Evolutionary conservation across 2,888 invertebrate genomes (phyloP).

Genomic region (Sarcophaga variegata): DNA sequence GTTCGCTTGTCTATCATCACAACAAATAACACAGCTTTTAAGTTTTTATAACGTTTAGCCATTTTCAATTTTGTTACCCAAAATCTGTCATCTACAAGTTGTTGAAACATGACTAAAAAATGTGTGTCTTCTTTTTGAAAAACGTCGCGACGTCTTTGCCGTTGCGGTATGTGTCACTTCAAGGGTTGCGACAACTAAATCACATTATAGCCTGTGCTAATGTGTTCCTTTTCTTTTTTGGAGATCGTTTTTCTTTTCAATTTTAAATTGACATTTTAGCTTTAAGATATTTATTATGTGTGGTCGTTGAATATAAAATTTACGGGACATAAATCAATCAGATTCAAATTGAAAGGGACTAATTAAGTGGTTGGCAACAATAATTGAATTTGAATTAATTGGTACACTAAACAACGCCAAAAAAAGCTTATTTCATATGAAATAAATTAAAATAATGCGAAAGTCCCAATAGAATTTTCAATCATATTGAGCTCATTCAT

Average conservation of each 20-base stretch:
- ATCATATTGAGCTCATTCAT: no score
- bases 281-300: constrained; percentile 79
- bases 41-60: background rate
- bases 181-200: constrained; percentile 60
- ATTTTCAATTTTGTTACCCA: background rate
- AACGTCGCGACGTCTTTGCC: constrained; percentile 3
- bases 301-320: constrained; percentile 80
- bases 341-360: constrained; percentile 65
- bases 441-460: no score
- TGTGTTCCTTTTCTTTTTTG: constrained; percentile 29
- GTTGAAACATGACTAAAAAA: background rate
- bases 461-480: no score
- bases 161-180: constrained; percentile 54
- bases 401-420: background rate
- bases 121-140: background rate
- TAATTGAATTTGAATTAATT: constrained; percentile 38
- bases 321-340: constrained; percentile 76
- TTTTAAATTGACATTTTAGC: constrained; percentile 70
- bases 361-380: constrained; percentile 61
- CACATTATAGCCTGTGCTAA: constrained; percentile 66
- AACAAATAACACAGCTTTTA: constrained; percentile 29
- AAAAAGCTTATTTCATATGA: no score
- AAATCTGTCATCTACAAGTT: constrained; percentile 46
- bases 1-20: constrained; percentile 61
- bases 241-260: background rate